A percentile compares a stretch with the other conserved stretches of the same genome.
Evolutionary conservation across 2,113 vertebrate species (phyloP).

Genomic region (Laticauda laticaudata): DNA sequence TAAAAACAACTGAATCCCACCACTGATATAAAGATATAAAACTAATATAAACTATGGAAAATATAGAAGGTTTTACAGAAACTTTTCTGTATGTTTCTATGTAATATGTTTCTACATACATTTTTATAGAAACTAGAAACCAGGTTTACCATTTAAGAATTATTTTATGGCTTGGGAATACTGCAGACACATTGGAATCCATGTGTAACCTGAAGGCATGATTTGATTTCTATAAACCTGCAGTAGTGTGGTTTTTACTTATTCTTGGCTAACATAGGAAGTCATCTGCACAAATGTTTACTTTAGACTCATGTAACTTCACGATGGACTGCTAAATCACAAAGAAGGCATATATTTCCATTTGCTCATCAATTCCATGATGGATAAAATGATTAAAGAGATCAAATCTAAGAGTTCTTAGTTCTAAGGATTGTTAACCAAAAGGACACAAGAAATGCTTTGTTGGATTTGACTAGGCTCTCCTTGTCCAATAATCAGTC

Average conservation of each 20-base stretch:
- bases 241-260: slow-evolving; percentile 25
- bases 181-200: slow-evolving; percentile 45
- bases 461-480: background rate
- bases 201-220: slow-evolving; percentile 53
- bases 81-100: background rate
- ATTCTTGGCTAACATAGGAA: slow-evolving; percentile 43
- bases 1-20: no score
- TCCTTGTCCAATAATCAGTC: background rate
- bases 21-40: background rate
- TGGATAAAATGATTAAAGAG: background rate
- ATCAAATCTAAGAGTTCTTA: background rate
- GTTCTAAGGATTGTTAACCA: background rate
- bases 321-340: background rate
- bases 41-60: background rate
- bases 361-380: background rate
- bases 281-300: slow-evolving; percentile 29
- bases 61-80: background rate
- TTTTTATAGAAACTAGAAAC: background rate
- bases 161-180: slow-evolving; percentile 52
- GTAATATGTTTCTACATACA: background rate
- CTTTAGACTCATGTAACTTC: background rate
- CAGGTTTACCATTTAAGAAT: background rate
- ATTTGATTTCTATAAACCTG: slow-evolving; percentile 54
- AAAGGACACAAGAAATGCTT: background rate
- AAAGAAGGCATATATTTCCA: background rate